Evolutionary conservation across 2,888 invertebrate genomes (phyloP).

Genomic region (Syritta pipiens): DNA sequence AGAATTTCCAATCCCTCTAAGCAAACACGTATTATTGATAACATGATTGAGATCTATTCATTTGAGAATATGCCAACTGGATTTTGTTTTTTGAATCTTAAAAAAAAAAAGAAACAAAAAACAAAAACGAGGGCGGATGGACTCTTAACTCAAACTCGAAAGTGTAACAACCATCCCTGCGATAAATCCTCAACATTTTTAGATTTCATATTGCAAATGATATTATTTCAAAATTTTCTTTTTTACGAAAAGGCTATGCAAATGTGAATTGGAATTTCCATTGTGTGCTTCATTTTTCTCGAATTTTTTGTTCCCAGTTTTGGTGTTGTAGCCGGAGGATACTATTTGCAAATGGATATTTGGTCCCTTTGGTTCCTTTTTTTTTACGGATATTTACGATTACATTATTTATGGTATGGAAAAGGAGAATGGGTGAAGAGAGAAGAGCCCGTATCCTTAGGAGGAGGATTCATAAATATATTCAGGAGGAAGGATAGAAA

Average conservation of each 20-base stretch:
- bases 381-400: constrained; percentile 55
- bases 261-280: constrained; percentile 49
- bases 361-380: constrained; percentile 49
- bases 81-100: constrained; percentile 11
- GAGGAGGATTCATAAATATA: not conserved
- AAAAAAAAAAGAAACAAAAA: constrained; percentile 13
- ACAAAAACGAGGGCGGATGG: not conserved
- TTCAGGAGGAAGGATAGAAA: no score
- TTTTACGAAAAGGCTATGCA: constrained; percentile 45
- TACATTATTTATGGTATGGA: constrained; percentile 49
- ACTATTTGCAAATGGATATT: constrained; percentile 54
- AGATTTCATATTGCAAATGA: constrained; percentile 42
- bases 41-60: constrained; percentile 66
- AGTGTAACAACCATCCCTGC: constrained; percentile 22
- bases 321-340: constrained; percentile 34
- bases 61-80: constrained; percentile 55
- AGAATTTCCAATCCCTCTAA: constrained; percentile 46
- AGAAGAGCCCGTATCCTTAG: not conserved
- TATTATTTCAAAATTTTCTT: constrained; percentile 41
- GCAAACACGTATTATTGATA: constrained; percentile 66
- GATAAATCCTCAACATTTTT: constrained; percentile 42
- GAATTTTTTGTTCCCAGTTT: not conserved
- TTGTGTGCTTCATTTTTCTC: constrained; percentile 48
- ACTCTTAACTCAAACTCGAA: no score
- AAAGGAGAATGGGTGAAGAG: not conserved